Evolutionary conservation across 1,140 invertebrate species (phyloP), one percentile per base, ranked within the genome.

Genomic region (Pseudomyrmex dendroicus): DNA sequence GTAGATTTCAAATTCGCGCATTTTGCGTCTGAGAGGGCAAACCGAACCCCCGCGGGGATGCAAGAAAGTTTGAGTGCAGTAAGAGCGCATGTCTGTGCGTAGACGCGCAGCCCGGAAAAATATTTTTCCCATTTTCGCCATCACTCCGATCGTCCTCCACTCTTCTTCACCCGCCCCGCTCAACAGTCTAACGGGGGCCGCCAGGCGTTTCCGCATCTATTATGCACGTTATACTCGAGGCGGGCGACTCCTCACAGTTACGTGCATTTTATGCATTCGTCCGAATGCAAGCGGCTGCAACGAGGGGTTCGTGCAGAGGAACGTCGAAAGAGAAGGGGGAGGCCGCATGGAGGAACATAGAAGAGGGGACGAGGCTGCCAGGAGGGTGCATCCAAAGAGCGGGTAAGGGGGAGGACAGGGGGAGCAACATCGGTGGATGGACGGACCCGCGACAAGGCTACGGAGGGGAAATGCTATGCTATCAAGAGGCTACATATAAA

Each of bases 401-500:
- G 17, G 13, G 59, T 22, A 17, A 50, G 9, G 46, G 25, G 15
- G 22, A 15, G 12, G 46, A n/a, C 15, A 64, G 54, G 52, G 46
- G 74, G 66, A 50, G 10, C 64, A 78, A 67, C 56, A 67, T 83
- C 52, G 76, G 22, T 57, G 67, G 78, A 84, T 61, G 77, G 88
- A 89, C 63, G 63, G 63, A 73, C 68, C 48, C 17, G 59, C 46
- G 52, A 61, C 57, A 64, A 67, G 56, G 73, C 9, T 46, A 67
- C 44, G 44, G 56, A 76, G 66, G 68, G 48, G 64, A 70, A 66
- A 77, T 52, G 72, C 48, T 82, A 56, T 74, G 78, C 87, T 88
- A 86, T 91, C 88, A 90, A 91, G 90, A 89, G 86, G 88, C 89
- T 92, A 91, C 90, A 92, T 92, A 93, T 93, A 93, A 93, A 93